A percentile compares a stretch with the other conserved stretches of the same genome.
Evolutionary conservation across 37 sponge, comb jelly and placozoan species (phyloP).

Genomic region (Amphimedon queenslandica): DNA sequence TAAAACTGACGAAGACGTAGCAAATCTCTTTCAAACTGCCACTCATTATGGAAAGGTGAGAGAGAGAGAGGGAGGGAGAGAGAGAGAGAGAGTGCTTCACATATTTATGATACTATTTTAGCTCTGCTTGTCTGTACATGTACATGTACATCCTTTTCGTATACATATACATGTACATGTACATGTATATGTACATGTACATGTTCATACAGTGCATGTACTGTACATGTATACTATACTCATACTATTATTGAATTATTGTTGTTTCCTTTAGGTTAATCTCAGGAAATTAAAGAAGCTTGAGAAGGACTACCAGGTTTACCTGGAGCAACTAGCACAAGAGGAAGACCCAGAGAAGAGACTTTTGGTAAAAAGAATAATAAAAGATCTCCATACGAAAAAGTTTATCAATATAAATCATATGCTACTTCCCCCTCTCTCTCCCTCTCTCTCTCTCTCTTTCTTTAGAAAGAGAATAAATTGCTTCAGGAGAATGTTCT

Average conservation of each 20-base stretch:
- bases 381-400: too few species aligned
- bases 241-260: background rate
- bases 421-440: too few species aligned
- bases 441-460: background rate
- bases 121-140: slow-evolving; percentile 1
- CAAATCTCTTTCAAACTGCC: slow-evolving; percentile 42
- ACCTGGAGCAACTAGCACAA: slow-evolving; percentile 54
- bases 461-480: slow-evolving; percentile 65
- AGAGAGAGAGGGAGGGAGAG: background rate
- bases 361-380: too few species aligned
- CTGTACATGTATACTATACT: slow-evolving; percentile 1
- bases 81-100: background rate
- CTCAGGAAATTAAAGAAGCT: slow-evolving; percentile 68
- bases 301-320: slow-evolving; percentile 69
- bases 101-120: background rate
- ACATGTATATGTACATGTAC: too few species aligned
- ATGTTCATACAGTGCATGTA: background rate
- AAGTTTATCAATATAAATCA: too few species aligned
- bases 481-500: slow-evolving; percentile 51
- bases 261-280: slow-evolving; percentile 19
- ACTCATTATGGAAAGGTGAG: slow-evolving; percentile 47
- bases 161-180: too few species aligned
- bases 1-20: slow-evolving; percentile 61
- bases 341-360: slow-evolving; percentile 78
- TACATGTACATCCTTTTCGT: too few species aligned